These are phyloP conservation scores for Stenichneumon culpator DNA, from an alignment of 2,888 invertebrate species.

Conservation along the genomic window DNA sequence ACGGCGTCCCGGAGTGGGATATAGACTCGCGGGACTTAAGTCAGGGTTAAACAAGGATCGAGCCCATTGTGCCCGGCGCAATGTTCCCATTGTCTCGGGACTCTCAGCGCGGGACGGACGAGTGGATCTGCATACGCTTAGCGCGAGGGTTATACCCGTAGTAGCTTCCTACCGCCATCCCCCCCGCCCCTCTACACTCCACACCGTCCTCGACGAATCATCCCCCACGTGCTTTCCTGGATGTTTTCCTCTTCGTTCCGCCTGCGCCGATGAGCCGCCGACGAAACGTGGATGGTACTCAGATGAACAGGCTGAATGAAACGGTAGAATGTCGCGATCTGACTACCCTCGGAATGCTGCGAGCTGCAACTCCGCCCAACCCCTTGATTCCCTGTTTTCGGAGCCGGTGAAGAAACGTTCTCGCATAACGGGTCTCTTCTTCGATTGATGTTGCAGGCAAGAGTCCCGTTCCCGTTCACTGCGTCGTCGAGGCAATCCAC, in stretches of 20 bases:
- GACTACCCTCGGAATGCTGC: not conserved
- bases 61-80: slow-evolving; percentile 82
- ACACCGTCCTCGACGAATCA: slow-evolving; percentile 60
- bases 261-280: slow-evolving; percentile 13
- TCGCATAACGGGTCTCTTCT: slow-evolving; percentile 42
- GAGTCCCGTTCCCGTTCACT: slow-evolving; percentile 96
- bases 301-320: slow-evolving; percentile 29
- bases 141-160: slow-evolving; percentile 81
- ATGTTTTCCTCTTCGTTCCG: not conserved
- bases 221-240: slow-evolving; percentile 41
- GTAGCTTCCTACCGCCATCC: slow-evolving; percentile 49
- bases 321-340: not conserved
- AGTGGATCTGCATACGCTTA: slow-evolving; percentile 85
- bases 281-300: slow-evolving; percentile 3
- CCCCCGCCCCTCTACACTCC: slow-evolving; percentile 59
- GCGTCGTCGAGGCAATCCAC: slow-evolving; percentile 95
- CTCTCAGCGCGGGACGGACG: slow-evolving; percentile 78
- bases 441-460: slow-evolving; percentile 88
- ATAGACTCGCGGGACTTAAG: slow-evolving; percentile 83
- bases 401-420: not conserved
- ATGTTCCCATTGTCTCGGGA: slow-evolving; percentile 83
- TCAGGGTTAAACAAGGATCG: slow-evolving; percentile 85
- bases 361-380: not conserved
- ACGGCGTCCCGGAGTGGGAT: slow-evolving; percentile 82
- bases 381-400: not conserved